A percentile compares a stretch with the other conserved stretches of the same genome.
phyloP scores from a whole-genome alignment of 2,113 vertebrate genomes.

The Ceratotherium simum region DNA sequence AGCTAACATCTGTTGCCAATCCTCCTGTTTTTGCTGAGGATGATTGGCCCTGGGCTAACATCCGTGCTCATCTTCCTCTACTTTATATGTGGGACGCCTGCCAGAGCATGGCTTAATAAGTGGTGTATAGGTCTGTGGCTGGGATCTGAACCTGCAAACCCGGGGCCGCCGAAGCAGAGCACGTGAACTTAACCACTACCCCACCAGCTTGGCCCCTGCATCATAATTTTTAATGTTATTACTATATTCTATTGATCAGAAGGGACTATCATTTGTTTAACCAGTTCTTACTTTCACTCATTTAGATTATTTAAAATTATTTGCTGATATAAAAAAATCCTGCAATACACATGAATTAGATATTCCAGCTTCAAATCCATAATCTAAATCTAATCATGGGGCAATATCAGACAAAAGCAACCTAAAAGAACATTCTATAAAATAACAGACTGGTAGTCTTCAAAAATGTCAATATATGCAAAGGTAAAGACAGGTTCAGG shows the following conservation, averaged over 20 bases:
- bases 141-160: too few relatives aligned
- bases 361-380: not conserved
- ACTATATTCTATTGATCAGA: not conserved
- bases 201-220: not conserved
- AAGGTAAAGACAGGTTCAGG: not conserved
- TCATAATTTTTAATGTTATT: conserved; percentile 23
- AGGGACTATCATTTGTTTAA: conserved; percentile 17
- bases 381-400: not conserved
- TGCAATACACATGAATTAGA: not conserved
- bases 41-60: too few relatives aligned
- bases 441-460: not conserved
- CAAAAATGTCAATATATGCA: not conserved
- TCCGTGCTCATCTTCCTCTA: too few relatives aligned
- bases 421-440: not conserved
- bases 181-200: too few relatives aligned
- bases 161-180: too few relatives aligned
- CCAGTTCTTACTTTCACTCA: conserved; percentile 2
- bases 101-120: too few relatives aligned
- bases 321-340: not conserved
- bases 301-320: not conserved
- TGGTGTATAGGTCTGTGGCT: too few relatives aligned
- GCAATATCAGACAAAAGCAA: not conserved
- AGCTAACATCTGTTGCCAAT: too few relatives aligned
- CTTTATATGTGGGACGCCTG: too few relatives aligned
- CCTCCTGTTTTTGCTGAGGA: too few relatives aligned